Conservation (phyloP, 2,113 vertebrate genomes). For the Zapornia atra region DNA sequence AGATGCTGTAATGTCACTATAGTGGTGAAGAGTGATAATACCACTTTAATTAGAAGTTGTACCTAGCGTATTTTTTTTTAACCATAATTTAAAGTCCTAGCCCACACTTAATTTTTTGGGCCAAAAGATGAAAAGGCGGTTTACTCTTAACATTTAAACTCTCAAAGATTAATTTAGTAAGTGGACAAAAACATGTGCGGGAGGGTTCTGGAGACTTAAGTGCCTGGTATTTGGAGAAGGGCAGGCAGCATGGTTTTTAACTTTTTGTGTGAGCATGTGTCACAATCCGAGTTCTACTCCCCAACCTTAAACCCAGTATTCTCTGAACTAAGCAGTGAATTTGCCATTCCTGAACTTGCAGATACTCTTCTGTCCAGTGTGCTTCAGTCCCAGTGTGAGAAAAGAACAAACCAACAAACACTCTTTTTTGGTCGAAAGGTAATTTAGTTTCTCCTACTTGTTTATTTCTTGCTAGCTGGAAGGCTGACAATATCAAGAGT, state of each 20-base stretch:
- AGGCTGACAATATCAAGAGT: not conserved
- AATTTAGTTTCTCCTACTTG: not conserved
- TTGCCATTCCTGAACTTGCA: not conserved
- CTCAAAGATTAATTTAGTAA: not conserved
- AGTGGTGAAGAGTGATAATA: not conserved
- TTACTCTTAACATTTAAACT: not conserved
- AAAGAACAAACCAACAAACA: not conserved
- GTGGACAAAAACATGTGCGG: not conserved
- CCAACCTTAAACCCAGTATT: not conserved
- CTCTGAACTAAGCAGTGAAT: not conserved
- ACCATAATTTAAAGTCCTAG: not conserved
- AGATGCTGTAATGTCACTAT: not conserved
- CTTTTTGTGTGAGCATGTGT: not conserved
- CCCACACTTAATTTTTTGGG: not conserved
- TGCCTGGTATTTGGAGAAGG: not conserved
- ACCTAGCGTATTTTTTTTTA: not conserved
- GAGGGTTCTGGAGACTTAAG: not conserved
- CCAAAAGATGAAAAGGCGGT: not conserved
- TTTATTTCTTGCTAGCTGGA: not conserved
- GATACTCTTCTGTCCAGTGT: not conserved
- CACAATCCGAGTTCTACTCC: not conserved
- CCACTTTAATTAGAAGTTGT: not conserved
- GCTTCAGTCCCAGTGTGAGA: not conserved
- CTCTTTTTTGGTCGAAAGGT: not conserved
- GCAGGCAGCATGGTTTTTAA: not conserved